Percentiles rank a stretch among this genome's conserved stretches.
Conservation (phyloP, 2,888 invertebrate species). For the Dermolepida albohirtum region DNA sequence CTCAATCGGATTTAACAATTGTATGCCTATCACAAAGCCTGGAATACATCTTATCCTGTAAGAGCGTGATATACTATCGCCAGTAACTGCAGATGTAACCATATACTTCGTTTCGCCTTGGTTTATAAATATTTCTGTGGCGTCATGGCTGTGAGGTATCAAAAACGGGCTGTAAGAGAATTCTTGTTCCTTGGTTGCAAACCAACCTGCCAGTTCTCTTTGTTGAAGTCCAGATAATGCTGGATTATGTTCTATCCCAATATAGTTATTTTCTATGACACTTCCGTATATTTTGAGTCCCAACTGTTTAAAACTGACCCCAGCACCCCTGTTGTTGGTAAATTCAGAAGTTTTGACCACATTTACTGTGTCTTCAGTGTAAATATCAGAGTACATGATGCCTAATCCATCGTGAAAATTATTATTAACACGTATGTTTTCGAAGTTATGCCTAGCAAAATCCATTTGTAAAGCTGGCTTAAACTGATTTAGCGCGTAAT, state of each 20-base stretch:
- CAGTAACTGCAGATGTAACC: constrained; percentile 75
- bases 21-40: constrained; percentile 88
- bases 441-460: constrained; percentile 84
- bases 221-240: constrained; percentile 86
- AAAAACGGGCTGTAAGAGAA: constrained; percentile 79
- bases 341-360: constrained; percentile 87
- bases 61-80: constrained; percentile 69
- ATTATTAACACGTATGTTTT: constrained; percentile 83
- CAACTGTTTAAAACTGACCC: constrained; percentile 89
- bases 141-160: constrained; percentile 74
- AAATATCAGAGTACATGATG: constrained; percentile 93
- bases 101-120: constrained; percentile 84
- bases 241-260: constrained; percentile 94
- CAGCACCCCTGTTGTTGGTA: constrained; percentile 86
- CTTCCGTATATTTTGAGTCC: constrained; percentile 85
- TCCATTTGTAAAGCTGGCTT: constrained; percentile 92
- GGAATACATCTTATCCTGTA: constrained; percentile 79
- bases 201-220: constrained; percentile 94
- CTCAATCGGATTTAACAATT: constrained; percentile 90
- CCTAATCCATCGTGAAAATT: constrained; percentile 95
- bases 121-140: constrained; percentile 71
- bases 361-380: constrained; percentile 84
- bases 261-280: constrained; percentile 84
- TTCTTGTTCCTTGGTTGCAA: constrained; percentile 78
- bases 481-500: constrained; percentile 88